Base-by-base conservation (phyloP, 2,113 vertebrate species). In the Hiodon tergisus region DNA sequence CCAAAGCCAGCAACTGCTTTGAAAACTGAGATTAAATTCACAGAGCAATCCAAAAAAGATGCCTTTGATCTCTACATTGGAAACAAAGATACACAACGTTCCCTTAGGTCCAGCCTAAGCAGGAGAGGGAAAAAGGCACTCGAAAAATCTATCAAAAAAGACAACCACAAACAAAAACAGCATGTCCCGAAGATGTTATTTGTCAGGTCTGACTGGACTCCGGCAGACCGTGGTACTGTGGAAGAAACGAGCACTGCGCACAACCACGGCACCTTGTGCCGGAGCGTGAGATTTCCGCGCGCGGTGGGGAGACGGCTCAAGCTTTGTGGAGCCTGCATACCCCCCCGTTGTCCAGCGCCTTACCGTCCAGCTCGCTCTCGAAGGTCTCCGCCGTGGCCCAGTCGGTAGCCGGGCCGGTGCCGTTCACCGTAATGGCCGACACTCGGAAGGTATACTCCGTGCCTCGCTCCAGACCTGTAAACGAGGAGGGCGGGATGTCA, bases 361-460 rank as follows among this genome's bases (percentile, higher is more conserved):
- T 93, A 98, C 96, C 96, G n/a, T 99, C 97, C 17, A 99, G 87
- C 81, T 98, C 97, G 4, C 95, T 98, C 88, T 98, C 96, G 78
- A 99, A 99, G 0, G 97, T 99, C 85, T 99, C 97, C 0, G 94
- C 89, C 0, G 94, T 85, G 5, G 88, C 80, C 97, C 97, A 99
- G 54, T 99, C 97, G 0, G 96, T 97, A 61, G 94, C 92, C 0
- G 93, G 95, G 5, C 97, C 96, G 0, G 96, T 96, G 0, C 97
- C 97, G 0, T 99, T 99, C 2, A 96, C 70, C 0, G 95, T 98
- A 69, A 97, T 81, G 59, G 96, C 96, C 0, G 95, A 93, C 9
- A 98, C 94, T 0, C 96, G 87, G 82, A 98, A 94, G 54, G 95
- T 94, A 85, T 99, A 99, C 72, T 99, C 97, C 0, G 94, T 98